Conservation (phyloP, 2,113 vertebrate species). For the Mus pahari region DNA sequence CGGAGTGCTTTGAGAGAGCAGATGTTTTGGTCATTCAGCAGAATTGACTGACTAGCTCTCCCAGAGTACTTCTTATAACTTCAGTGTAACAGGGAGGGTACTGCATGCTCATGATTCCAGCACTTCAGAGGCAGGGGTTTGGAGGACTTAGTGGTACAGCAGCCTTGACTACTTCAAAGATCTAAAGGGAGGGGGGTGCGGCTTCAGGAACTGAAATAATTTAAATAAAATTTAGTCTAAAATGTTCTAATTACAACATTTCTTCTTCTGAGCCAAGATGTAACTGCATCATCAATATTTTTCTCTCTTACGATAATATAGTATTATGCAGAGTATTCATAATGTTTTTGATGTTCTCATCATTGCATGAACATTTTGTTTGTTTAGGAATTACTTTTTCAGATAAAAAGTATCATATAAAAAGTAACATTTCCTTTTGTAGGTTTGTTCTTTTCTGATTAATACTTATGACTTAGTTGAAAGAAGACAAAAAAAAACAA, state of each 20-base stretch:
- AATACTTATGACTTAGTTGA: neutral
- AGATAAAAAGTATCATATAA: slow-evolving; percentile 5
- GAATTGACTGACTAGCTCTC: neutral
- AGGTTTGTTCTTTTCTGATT: neutral
- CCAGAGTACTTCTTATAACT: neutral
- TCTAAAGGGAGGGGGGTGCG: neutral
- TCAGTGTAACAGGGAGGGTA: no score
- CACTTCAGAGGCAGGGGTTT: neutral
- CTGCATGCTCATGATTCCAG: neutral
- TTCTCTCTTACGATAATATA: neutral
- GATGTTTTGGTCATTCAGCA: neutral
- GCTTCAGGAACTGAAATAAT: neutral
- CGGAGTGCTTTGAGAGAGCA: neutral
- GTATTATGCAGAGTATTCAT: neutral
- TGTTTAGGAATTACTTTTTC: neutral
- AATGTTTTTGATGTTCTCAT: neutral
- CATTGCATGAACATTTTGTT: neutral
- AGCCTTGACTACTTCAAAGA: neutral
- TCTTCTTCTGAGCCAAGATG: slow-evolving; percentile 33
- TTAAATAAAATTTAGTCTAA: slow-evolving; percentile 4
- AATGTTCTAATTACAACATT: slow-evolving; percentile 16
- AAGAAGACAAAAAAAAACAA: neutral
- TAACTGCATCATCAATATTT: neutral
- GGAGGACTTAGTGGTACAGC: neutral
- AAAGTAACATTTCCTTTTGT: neutral